Conservation (phyloP, 1,140 invertebrate genomes). For the Musca domestica region DNA sequence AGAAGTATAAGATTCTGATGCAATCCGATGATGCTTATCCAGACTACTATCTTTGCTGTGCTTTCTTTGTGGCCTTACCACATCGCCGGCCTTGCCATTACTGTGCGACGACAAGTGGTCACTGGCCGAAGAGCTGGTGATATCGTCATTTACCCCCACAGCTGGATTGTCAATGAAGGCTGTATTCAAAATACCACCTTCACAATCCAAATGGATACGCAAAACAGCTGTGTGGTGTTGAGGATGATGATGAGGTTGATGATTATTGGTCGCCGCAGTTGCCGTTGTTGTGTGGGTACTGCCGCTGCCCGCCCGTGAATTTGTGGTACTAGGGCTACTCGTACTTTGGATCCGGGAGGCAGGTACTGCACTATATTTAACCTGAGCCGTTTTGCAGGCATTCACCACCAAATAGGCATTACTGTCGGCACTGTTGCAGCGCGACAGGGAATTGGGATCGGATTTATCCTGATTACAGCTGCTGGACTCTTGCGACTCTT, state of each 20-base stretch:
- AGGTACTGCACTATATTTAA: conserved; percentile 3
- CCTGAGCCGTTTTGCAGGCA: conserved; percentile 7
- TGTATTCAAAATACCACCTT: conserved; percentile 9
- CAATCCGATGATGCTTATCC: no score
- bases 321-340: not conserved
- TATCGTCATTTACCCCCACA: no score
- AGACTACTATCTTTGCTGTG: no score
- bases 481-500: conserved; percentile 9
- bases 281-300: not conserved
- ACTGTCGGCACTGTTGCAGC: conserved; percentile 12
- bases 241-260: not conserved
- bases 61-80: no score
- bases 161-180: not conserved
- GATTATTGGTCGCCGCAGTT: not conserved
- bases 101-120: no score
- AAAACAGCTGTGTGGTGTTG: not conserved
- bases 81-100: no score
- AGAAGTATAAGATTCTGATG: no score
- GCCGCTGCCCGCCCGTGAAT: not conserved
- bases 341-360: not conserved
- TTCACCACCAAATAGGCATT: not conserved
- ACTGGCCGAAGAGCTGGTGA: no score
- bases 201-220: not conserved
- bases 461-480: conserved; percentile 13
- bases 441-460: not conserved